A percentile compares a stretch with the other conserved stretches of the same genome.
phyloP scores from a whole-genome alignment of 2,113 vertebrate genomes.

The Tinamus guttatus region DNA sequence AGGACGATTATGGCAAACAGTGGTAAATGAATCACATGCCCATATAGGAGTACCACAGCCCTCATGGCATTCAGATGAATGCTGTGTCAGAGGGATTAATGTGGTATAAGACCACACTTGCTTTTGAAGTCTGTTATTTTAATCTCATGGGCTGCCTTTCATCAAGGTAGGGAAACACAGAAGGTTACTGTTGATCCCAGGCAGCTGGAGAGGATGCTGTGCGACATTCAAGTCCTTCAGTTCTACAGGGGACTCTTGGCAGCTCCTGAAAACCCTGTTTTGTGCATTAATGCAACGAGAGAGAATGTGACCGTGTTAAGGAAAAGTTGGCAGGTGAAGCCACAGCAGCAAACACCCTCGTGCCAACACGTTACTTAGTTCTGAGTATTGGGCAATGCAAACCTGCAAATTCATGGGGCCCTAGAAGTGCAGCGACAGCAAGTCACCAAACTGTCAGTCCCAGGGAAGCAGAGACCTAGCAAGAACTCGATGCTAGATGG shows the following conservation, averaged over 20 bases:
- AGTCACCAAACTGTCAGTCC: constrained; percentile 12
- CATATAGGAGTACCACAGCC: constrained; percentile 48
- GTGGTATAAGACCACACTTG: background rate
- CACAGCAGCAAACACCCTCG: constrained; percentile 21
- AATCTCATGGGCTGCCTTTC: constrained; percentile 53
- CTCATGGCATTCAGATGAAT: constrained; percentile 41
- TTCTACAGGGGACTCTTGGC: constrained; percentile 16
- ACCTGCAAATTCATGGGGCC: constrained; percentile 64
- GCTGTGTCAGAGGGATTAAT: constrained; percentile 43
- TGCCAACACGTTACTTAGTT: constrained; percentile 80
- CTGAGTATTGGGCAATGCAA: constrained; percentile 49
- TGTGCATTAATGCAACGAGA: constrained; percentile 6
- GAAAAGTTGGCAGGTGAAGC: constrained; percentile 53
- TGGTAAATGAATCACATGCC: constrained; percentile 65
- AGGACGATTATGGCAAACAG: constrained; percentile 65
- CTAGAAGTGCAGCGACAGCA: constrained; percentile 70
- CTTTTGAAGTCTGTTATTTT: constrained; percentile 51
- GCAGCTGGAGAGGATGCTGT: background rate
- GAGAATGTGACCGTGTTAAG: background rate
- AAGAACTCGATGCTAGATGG: background rate
- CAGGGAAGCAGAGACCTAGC: background rate
- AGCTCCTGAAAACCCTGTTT: background rate
- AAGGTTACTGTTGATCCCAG: constrained; percentile 26
- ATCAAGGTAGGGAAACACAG: constrained; percentile 54
- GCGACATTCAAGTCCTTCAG: constrained; percentile 56